Percentiles rank a stretch among this genome's conserved stretches.
Evolutionary conservation across 64 coral and sea anemone genomes (phyloP).

Genomic region (Actinia equina): DNA sequence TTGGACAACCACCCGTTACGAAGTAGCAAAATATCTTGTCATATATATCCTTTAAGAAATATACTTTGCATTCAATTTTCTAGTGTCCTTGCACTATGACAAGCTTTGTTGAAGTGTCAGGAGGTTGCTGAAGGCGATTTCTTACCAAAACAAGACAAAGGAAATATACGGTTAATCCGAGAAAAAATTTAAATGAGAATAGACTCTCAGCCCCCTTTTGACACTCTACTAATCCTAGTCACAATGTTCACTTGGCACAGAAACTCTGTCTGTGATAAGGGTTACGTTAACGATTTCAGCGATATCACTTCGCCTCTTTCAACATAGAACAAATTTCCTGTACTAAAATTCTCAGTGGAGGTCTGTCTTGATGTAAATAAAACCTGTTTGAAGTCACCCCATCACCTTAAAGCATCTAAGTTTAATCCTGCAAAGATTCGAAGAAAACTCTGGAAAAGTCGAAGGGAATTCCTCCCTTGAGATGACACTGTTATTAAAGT

Average conservation of each 20-base stretch:
- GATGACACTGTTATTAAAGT: background rate
- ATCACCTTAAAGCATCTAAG: background rate
- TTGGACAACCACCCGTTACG: background rate
- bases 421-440: background rate
- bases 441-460: background rate
- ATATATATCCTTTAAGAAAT: background rate
- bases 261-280: background rate
- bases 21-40: background rate
- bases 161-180: background rate
- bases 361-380: background rate
- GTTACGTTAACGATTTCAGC: background rate
- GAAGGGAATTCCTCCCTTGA: background rate
- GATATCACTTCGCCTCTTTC: background rate
- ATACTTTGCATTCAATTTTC: background rate
- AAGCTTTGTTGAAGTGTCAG: background rate
- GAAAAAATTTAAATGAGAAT: slow-evolving; percentile 6
- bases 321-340: background rate
- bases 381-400: background rate
- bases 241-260: slow-evolving; percentile 1
- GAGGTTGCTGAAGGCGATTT: background rate
- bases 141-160: background rate
- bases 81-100: background rate
- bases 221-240: background rate
- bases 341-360: background rate
- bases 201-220: background rate